Evolutionary conservation across 2,797 vertebrate genomes (phyloP).

Genomic region (Gymnoscopelus braueri): DNA sequence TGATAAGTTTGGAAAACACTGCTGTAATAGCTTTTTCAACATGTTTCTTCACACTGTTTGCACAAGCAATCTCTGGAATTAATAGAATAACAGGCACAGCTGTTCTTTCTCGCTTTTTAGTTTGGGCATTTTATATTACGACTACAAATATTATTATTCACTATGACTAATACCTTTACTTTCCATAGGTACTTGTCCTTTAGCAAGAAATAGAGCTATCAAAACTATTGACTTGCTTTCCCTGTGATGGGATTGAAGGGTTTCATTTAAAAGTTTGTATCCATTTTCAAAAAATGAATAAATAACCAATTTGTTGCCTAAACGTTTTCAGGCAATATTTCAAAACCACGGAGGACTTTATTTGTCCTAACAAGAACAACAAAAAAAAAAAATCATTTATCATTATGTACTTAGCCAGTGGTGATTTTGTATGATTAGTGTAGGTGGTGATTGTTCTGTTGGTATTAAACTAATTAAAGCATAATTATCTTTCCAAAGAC

Average conservation of each 20-base stretch:
- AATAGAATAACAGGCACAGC: slow-evolving; percentile 71
- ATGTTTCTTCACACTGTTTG: slow-evolving; percentile 76
- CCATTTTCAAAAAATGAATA: neutral
- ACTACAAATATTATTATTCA: slow-evolving; percentile 58
- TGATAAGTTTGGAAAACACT: slow-evolving; percentile 75
- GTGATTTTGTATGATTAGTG: no score
- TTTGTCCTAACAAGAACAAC: neutral
- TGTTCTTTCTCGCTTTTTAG: slow-evolving; percentile 56
- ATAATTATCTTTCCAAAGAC: neutral
- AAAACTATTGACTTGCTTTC: slow-evolving; percentile 1
- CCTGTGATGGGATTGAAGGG: slow-evolving; percentile 4
- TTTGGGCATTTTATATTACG: slow-evolving; percentile 47
- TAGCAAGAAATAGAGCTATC: slow-evolving; percentile 39
- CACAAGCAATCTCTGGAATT: slow-evolving; percentile 77
- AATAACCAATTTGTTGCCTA: neutral
- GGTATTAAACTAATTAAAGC: no score
- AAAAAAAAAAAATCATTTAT: neutral
- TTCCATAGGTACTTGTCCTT: slow-evolving; percentile 19
- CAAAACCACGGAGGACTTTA: neutral
- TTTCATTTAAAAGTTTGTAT: neutral
- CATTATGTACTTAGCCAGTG: no score
- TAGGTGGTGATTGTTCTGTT: no score
- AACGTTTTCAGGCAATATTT: slow-evolving; percentile 4
- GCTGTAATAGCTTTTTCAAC: slow-evolving; percentile 74
- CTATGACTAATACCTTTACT: slow-evolving; percentile 32